Conservation (phyloP, 2,797 vertebrate genomes). For the Microctenopoma lineatum region DNA sequence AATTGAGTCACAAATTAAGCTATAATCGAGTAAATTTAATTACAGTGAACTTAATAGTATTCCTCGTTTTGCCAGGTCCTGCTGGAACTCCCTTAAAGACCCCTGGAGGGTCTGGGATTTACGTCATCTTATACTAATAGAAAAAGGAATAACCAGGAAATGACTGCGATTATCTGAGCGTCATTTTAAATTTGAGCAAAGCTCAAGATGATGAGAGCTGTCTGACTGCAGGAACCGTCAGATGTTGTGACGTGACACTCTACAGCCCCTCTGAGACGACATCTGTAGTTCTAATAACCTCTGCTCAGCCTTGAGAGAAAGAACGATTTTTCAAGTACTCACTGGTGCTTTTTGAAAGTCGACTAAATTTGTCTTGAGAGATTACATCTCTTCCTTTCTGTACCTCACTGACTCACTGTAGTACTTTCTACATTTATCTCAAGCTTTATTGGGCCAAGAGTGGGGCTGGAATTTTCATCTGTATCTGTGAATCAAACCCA, state of each 20-base stretch:
- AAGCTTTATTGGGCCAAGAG: slow-evolving; percentile 55
- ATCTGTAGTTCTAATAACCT: slow-evolving; percentile 70
- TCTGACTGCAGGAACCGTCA: slow-evolving; percentile 52
- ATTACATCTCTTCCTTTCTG: slow-evolving; percentile 60
- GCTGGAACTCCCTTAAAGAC: background rate
- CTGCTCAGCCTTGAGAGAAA: slow-evolving; percentile 45
- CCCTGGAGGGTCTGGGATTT: background rate
- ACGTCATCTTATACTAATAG: slow-evolving; percentile 3
- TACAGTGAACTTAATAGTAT: background rate
- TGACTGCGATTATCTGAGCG: slow-evolving; percentile 45
- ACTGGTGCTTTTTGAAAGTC: slow-evolving; percentile 64
- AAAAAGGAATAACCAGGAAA: slow-evolving; percentile 40
- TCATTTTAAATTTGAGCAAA: slow-evolving; percentile 45
- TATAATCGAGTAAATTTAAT: background rate
- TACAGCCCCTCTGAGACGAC: slow-evolving; percentile 48
- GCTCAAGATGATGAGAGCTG: slow-evolving; percentile 44
- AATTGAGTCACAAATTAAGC: slow-evolving; percentile 1
- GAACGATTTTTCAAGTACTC: slow-evolving; percentile 60
- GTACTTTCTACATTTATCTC: slow-evolving; percentile 60
- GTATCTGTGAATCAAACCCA: slow-evolving; percentile 64
- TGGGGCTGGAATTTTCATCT: slow-evolving; percentile 65
- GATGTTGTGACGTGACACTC: slow-evolving; percentile 54
- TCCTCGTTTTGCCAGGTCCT: background rate
- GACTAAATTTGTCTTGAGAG: slow-evolving; percentile 59
- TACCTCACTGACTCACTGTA: slow-evolving; percentile 51